phyloP scores from a whole-genome alignment of 2,797 vertebrate genomes.

The Gallirallus australis region DNA sequence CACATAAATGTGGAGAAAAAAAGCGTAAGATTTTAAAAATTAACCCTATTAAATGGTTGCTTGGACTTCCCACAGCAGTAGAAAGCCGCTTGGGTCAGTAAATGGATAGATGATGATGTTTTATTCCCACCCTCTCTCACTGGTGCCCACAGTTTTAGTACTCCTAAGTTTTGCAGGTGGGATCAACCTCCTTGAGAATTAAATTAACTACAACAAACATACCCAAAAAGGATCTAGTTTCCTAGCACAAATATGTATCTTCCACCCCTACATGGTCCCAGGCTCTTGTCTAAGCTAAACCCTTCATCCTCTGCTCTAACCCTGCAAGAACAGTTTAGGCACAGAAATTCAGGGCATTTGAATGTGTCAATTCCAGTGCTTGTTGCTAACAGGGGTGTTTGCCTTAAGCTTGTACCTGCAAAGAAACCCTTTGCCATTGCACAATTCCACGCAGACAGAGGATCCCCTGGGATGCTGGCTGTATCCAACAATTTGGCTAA shows the following conservation, averaged over 20 bases:
- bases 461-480: background rate
- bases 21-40: background rate
- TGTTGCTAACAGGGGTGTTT: background rate
- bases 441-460: fast-evolving
- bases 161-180: background rate
- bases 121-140: background rate
- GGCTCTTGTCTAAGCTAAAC: background rate
- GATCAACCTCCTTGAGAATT: background rate
- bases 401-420: background rate
- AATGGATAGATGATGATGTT: background rate
- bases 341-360: background rate
- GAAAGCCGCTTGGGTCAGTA: background rate
- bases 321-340: background rate
- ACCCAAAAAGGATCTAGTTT: background rate
- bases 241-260: background rate
- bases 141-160: background rate
- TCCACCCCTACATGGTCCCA: fast-evolving
- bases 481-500: background rate
- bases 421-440: background rate
- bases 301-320: background rate
- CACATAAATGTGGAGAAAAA: background rate
- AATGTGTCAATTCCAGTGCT: background rate
- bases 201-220: background rate
- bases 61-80: background rate
- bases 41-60: background rate